phyloP scores from a whole-genome alignment of 2,888 invertebrate species.

The Lycaena phlaeas region DNA sequence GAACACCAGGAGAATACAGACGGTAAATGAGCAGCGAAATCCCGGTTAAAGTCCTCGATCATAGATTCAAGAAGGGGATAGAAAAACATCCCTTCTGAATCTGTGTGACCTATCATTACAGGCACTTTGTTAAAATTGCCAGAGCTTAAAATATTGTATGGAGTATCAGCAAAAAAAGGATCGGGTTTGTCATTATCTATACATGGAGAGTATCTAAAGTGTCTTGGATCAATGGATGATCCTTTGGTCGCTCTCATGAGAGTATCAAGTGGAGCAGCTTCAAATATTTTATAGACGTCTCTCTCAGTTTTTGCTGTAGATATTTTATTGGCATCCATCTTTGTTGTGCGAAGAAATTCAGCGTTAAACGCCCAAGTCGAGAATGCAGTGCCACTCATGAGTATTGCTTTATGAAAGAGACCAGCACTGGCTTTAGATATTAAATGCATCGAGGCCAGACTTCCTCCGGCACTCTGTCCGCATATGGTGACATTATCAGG shows the following conservation, averaged over 20 bases:
- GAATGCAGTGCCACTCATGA: conserved; percentile 49
- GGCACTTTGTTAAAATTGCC: conserved; percentile 50
- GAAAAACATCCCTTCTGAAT: conserved; percentile 49
- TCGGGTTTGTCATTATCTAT: conserved; percentile 39
- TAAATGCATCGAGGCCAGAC: conserved; percentile 49
- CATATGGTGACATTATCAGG: conserved; percentile 56
- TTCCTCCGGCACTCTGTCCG: conserved; percentile 58
- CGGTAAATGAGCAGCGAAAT: conserved; percentile 45
- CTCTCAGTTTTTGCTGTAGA: conserved; percentile 25
- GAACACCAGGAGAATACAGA: conserved; percentile 50
- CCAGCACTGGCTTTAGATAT: conserved; percentile 42
- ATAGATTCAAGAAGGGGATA: conserved; percentile 38
- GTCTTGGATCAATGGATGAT: conserved; percentile 39
- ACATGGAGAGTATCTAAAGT: conserved; percentile 57
- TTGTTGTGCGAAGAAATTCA: conserved; percentile 33
- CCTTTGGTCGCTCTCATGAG: conserved; percentile 37
- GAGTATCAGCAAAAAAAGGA: conserved; percentile 30
- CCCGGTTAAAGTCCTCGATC: conserved; percentile 35
- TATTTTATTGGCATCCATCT: conserved; percentile 44
- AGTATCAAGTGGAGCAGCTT: conserved; percentile 30
- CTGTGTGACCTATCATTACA: conserved; percentile 42
- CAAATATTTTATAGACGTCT: conserved; percentile 37
- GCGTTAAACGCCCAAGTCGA: conserved; percentile 54
- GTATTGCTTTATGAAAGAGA: conserved; percentile 52
- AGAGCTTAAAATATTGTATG: conserved; percentile 44